Evolutionary conservation across 2,888 invertebrate genomes (phyloP).

Genomic region (Megalurothrips usitatus): DNA sequence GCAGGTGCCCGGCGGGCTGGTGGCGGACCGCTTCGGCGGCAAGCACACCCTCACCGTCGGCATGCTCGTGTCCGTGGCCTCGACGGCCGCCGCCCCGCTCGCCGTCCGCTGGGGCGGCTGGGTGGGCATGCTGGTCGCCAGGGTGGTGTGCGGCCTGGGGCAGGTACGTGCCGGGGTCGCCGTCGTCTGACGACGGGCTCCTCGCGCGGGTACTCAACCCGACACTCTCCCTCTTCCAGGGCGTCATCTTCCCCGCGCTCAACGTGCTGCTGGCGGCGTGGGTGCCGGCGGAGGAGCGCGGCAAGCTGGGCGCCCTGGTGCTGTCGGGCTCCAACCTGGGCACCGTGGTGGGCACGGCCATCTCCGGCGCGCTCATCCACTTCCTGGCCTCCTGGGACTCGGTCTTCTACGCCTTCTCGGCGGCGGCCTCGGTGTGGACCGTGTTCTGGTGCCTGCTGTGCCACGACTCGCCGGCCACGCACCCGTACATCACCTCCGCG

Average conservation of each 20-base stretch:
- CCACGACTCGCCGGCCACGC: constrained; percentile 57
- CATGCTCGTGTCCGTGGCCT: constrained; percentile 34
- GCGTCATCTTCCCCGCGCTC: constrained; percentile 58
- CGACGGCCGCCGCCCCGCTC: constrained; percentile 35
- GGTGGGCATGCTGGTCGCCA: constrained; percentile 34
- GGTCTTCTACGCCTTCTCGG: constrained; percentile 57
- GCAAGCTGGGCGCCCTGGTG: constrained; percentile 56
- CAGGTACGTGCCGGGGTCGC: no score
- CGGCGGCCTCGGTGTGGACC: constrained; percentile 53
- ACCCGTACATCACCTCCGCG: constrained; percentile 67
- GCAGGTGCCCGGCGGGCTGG: constrained; percentile 48
- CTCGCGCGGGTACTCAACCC: background rate
- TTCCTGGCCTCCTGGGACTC: constrained; percentile 51
- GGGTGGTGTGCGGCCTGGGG: constrained; percentile 36
- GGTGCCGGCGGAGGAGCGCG: constrained; percentile 56
- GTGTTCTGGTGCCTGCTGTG: constrained; percentile 47
- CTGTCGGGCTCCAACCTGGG: constrained; percentile 42
- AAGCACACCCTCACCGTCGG: constrained; percentile 34
- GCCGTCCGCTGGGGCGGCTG: constrained; percentile 34
- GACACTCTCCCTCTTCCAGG: constrained; percentile 45
- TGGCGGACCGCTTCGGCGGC: constrained; percentile 46
- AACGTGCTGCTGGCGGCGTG: constrained; percentile 57
- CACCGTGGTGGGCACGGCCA: constrained; percentile 40
- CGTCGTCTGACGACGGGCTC: no score
- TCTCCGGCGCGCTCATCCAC: constrained; percentile 39